Evolutionary conservation across 2,888 invertebrate species (phyloP).

Genomic region (Pterobdella sp.): DNA sequence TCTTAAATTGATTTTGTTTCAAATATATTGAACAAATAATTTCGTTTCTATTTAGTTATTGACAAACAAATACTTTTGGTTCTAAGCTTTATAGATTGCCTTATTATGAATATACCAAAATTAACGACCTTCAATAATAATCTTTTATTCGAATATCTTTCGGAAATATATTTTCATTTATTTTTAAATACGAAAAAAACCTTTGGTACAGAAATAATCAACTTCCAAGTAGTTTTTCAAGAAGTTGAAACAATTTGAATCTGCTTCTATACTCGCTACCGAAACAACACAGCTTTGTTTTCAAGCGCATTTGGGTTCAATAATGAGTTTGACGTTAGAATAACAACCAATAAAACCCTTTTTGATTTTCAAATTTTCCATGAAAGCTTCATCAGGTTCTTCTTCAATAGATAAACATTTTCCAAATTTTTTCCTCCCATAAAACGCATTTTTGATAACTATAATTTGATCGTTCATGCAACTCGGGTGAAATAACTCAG

Average conservation of each 20-base stretch:
- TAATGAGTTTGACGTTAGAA: not conserved
- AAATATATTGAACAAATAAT: too few species aligned
- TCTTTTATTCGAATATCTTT: too few species aligned
- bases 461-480: not conserved
- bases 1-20: too few species aligned
- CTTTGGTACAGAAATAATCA: constrained; percentile 15
- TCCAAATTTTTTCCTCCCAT: not conserved
- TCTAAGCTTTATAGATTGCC: too few species aligned
- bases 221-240: constrained; percentile 12
- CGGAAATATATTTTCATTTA: too few species aligned
- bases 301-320: constrained; percentile 14
- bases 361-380: too few species aligned
- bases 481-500: not conserved
- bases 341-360: constrained; percentile 6
- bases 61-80: too few species aligned
- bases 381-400: not conserved
- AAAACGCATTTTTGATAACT: not conserved
- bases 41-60: too few species aligned
- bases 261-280: constrained; percentile 1
- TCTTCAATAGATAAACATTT: not conserved
- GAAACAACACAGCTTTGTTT: constrained; percentile 4
- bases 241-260: constrained; percentile 13
- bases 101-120: too few species aligned
- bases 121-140: too few species aligned
- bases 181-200: not conserved